Evolutionary conservation across 1,140 invertebrate species (phyloP).

Genomic region (Drosophila triauraria): DNA sequence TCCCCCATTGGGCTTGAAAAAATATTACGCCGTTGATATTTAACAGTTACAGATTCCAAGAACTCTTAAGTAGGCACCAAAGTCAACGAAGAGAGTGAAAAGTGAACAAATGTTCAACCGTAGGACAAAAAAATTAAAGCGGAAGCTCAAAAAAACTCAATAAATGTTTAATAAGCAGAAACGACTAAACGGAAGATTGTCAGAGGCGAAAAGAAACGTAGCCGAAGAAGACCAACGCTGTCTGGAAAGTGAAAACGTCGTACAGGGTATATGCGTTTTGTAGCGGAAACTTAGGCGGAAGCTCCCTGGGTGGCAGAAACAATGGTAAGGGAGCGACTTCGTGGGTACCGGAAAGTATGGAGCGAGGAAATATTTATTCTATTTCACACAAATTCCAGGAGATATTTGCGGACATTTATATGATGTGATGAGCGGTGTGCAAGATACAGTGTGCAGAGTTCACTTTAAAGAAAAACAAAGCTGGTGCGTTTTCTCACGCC

Average conservation of each 20-base stretch:
- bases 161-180: slow-evolving; percentile 78
- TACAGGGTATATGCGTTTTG: slow-evolving; percentile 18
- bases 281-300: slow-evolving; percentile 59
- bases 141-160: slow-evolving; percentile 72
- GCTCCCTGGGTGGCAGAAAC: slow-evolving; percentile 39
- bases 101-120: slow-evolving; percentile 10
- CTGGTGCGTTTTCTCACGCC: slow-evolving; percentile 23
- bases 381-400: slow-evolving; percentile 44
- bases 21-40: slow-evolving; percentile 64
- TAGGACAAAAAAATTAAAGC: slow-evolving; percentile 66
- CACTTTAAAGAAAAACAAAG: slow-evolving; percentile 4
- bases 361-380: slow-evolving; percentile 35
- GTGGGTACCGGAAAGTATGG: background rate
- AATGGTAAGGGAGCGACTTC: slow-evolving; percentile 12
- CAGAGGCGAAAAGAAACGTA: slow-evolving; percentile 24
- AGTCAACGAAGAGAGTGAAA: slow-evolving; percentile 1
- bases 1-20: slow-evolving; percentile 9
- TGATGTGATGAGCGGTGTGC: slow-evolving; percentile 18
- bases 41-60: slow-evolving; percentile 54
- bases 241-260: slow-evolving; percentile 21
- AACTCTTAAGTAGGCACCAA: slow-evolving; percentile 38
- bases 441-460: no score
- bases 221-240: slow-evolving; percentile 32
- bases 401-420: slow-evolving; percentile 47
- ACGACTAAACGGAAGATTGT: slow-evolving; percentile 32